A percentile compares a stretch with the other conserved stretches of the same genome.
Conservation (phyloP, 2,113 vertebrate genomes). For the Pundamilia nyererei region DNA sequence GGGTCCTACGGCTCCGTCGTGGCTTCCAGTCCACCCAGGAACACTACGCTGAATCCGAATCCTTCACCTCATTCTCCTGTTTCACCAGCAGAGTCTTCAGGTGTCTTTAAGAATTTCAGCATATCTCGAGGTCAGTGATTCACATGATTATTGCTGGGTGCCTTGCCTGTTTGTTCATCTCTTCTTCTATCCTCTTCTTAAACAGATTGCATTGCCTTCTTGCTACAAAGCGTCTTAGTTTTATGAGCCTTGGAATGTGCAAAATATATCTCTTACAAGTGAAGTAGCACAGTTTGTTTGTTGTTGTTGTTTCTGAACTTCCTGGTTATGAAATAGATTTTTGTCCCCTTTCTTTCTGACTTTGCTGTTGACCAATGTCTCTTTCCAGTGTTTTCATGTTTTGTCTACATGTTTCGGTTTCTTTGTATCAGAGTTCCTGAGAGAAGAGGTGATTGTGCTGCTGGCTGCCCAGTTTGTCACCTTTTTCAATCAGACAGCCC, state of each 20-base stretch:
- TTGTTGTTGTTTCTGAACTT: background rate
- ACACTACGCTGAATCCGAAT: background rate
- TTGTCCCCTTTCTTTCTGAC: background rate
- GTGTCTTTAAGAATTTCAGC: conserved; percentile 49
- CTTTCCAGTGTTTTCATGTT: background rate
- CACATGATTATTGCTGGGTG: rapidly evolving
- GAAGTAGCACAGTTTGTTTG: background rate
- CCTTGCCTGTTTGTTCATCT: background rate
- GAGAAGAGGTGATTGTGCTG: conserved; percentile 79
- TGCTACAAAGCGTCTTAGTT: background rate
- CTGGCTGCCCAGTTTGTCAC: conserved; percentile 54
- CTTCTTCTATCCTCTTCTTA: background rate
- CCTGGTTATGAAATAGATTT: background rate
- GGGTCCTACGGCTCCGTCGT: conserved; percentile 64
- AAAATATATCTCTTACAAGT: background rate
- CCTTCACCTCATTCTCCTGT: conserved; percentile 12
- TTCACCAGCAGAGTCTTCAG: background rate
- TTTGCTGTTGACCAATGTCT: background rate
- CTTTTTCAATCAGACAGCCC: conserved; percentile 80
- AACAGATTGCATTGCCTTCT: background rate
- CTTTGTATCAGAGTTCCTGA: conserved; percentile 69
- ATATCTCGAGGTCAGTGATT: conserved; percentile 49
- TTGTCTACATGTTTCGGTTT: background rate
- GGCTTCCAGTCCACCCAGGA: background rate
- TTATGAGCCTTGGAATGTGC: background rate